Evolutionary conservation across 2,888 invertebrate genomes (phyloP), one percentile per base, ranked within the genome.

Genomic region (Craniophora ligustri): DNA sequence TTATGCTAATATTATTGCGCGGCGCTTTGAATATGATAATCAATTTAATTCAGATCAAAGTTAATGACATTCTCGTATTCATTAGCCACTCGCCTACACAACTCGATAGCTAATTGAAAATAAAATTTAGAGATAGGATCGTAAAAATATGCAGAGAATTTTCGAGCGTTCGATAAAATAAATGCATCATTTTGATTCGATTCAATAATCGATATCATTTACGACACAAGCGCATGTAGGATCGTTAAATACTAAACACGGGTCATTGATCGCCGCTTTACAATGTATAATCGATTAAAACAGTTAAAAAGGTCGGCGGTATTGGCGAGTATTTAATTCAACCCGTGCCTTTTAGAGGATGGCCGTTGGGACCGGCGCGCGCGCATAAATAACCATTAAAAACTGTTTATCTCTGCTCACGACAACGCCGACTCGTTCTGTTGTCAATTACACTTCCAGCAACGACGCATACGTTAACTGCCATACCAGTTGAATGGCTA

Each of bases 331-430:
- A 68, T 77, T 77, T 76, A 76, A 77, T 75, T 75, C 75, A 71
- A 61, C 60, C 60, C 63, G 67, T 72, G 62, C 70, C 77, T 75
- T 77, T 77, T 74, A 76, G 67, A 73, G 75, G 69, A 63, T 67
- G 65, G 63, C 61, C 71, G 63, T 62, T 56, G 72, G 58, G 58
- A 61, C 44, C 60, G 55, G 60, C 68, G 65, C 60, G 64, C 67
- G 72, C 76, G 78, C 83, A 87, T 87, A 87, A 87, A 87, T 86
- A 86, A 84, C 86, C 85, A 87, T 87, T 88, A 84, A 87, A 87
- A 85, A 86, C 81, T 79, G 82, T 85, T 87, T 88, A 88, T 88
- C 86, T 81, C 76, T 55, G 72, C 80, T 72, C 75, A 81, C 84
- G 87, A 85, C 86, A 86, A 72, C 72, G 69, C 75, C 65, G 79